Base-by-base conservation (phyloP, 2,888 invertebrate species). In the Callimorpha dominula region DNA sequence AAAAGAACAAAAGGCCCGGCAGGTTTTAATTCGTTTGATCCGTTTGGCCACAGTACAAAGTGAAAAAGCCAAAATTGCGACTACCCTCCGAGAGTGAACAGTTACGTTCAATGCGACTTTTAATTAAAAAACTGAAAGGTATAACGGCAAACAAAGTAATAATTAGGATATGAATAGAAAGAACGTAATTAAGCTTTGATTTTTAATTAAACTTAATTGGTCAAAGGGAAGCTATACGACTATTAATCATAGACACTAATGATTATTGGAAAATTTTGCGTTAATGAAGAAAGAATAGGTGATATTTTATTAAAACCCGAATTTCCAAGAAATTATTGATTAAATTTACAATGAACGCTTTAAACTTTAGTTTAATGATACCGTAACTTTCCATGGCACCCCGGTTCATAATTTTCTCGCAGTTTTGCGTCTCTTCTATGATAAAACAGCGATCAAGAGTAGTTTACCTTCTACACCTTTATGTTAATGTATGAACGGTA, bases 11-110 rank as follows among this genome's bases (percentile, higher is more conserved):
- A 87, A 81, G 83, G 80, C 76, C 60, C 70, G 68, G 77, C 74
- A 75, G 76, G 71, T 84, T 89, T 87, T 85, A 88, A 89, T 90
- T 89, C 86, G 87, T 89, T 89, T 90, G 87, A 90, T 89, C 84
- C 86, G 84, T 76, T 80, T 74, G 70, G 74, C 82, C 86, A 76
- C 86, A 82, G 79, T 78, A 81, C 84, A 83, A 87, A 88, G 86
- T 84, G 86, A 80, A 87, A 86, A 85, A 79, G 77, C 79, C 82
- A 78, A 86, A 87, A 87, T 87, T 87, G 86, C 81, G 68, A 68
- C 46, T 60, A 15, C 73, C 75, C 73, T 78, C 76, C 78, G 84
- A 85, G 86, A 81, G 75, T 85, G 76, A 72, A 78, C 81, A 81
- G 85, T 85, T 81, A 80, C 80, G 64, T 67, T 75, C 77, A 75